Evolutionary conservation across 1,140 invertebrate genomes (phyloP), one percentile per base, ranked within the genome.

Genomic region (Drosophila erecta): DNA sequence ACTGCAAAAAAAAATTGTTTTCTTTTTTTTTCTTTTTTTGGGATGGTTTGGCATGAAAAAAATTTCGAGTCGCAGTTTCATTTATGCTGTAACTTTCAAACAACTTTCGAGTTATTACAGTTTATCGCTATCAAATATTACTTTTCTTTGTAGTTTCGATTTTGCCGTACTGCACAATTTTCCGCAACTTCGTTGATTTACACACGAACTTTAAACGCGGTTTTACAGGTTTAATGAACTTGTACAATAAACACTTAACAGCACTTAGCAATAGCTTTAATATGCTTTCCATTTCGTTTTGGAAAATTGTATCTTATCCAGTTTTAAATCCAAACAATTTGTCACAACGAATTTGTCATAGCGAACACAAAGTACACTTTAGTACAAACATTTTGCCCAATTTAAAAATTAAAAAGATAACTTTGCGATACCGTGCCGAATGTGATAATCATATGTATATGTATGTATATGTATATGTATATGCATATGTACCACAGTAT

Each of bases 31-130:
- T 55, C 20, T 44, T 67, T 12, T 35, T 58, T 44, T 51, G 33
- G 59, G 40, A 58, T 79, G 60, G 57, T 86, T 85, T 81, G 78
- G 81, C 81, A 76, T 84, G 55, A 80, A 80, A 72, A 73, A 76
- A 84, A 76, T 56, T 56, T 38, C 54, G 40, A 22, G 14, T 27
- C 20, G 54, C 54, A 56, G 4, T 43, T 40, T 46, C 15, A 27
- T 55, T 44, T 37, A 27, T 12, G 33, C 27, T 51, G 17, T 55
- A 56, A 60, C 62, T 81, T 59, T 81, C 78, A 81, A 81, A 85
- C 81, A 85, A 85, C 78, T 81, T 74, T 85, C 78, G 81, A 85
- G 81, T 81, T 77, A 84, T 84, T 83, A 79, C 49, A 75, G 66
- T 55, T 64, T 81, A 76, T 62, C 47, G 58, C 54, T 62, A 69